Evolutionary conservation across 1,140 invertebrate genomes (phyloP).

Genomic region (Ganaspis sp.): DNA sequence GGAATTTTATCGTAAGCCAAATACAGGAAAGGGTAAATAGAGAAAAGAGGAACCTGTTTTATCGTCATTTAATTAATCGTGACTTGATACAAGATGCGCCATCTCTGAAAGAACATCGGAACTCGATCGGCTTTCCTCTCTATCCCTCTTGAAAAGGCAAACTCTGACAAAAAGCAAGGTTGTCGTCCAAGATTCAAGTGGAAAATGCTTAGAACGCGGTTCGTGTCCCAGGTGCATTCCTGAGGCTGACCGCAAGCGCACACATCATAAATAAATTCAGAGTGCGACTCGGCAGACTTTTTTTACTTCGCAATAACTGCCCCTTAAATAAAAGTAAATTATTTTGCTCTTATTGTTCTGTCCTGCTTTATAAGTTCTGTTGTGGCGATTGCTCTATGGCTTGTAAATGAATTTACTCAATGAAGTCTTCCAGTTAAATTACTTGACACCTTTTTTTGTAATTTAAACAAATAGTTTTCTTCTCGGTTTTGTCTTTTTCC

Average conservation of each 20-base stretch:
- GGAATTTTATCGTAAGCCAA: conserved; percentile 48
- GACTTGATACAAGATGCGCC: conserved; percentile 39
- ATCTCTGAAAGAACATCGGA: conserved; percentile 32
- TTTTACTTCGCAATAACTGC: conserved; percentile 53
- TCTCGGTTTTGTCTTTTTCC: no score
- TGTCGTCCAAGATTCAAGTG: conserved; percentile 30
- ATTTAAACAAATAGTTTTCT: no score
- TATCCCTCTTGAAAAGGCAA: conserved; percentile 40
- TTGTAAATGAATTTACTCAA: not conserved
- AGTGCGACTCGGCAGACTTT: conserved; percentile 52
- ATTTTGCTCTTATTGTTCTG: conserved; percentile 40
- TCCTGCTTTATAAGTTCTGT: not conserved
- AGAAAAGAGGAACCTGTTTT: conserved; percentile 37
- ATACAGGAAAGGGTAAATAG: conserved; percentile 38
- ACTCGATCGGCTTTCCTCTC: conserved; percentile 36
- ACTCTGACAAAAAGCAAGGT: conserved; percentile 36
- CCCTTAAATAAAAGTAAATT: conserved; percentile 56
- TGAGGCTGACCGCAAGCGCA: conserved; percentile 47
- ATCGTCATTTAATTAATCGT: conserved; percentile 39
- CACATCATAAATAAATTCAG: conserved; percentile 59
- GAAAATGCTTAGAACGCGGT: conserved; percentile 53
- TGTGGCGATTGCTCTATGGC: not conserved
- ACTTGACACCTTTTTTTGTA: no score
- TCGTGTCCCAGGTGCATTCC: conserved; percentile 47
- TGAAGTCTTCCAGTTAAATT: not conserved